Evolutionary conservation across 37 sponge, comb jelly and placozoan species (phyloP), one percentile per base, ranked within the genome.

Genomic region (Agelas oroides): DNA sequence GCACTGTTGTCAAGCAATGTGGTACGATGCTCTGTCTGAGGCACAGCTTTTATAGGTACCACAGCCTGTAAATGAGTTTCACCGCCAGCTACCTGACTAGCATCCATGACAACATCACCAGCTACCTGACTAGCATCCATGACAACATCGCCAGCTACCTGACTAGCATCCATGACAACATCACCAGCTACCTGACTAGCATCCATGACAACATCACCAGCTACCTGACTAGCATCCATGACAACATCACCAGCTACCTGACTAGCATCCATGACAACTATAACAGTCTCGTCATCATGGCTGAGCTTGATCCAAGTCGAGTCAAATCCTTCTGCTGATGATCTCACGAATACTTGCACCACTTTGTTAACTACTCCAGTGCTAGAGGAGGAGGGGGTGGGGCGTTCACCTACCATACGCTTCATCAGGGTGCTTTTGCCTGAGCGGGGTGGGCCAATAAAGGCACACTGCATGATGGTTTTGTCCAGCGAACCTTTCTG

Each of bases 331-430:
- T 3, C 46, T 46, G 46, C 8, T 46, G 46, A 46, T 19, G 70
- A 68, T 35, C 34, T 30, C 20, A 19, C n/a, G 35, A 68, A 27
- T 68, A 68, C 36, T 25, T 31, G 33, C 20, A 31, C 34, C 36
- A 68, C 35, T 34, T 68, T 68, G 20, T 68, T 34, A 30, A 34
- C 70, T 30, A 68, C 70, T 8, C 70, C 70, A 35, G 70, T 68
- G 28, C 70, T 68, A 8, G 46, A 8, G 34, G 36, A 25, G 28
- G 33, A 30, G 20, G 28, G n/a, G 20, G 21, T 68, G 20, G 20
- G 30, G 20, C 33, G 20, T 31, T 34, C 20, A 68, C 34, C 70
- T 30, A 68, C 34, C 5, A 68, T 25, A 35, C 70, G 33, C 6
- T 68, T 19, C 70, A 30, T 68, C 5, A 68, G 36, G 20, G 70